Evolutionary conservation across 2,888 invertebrate genomes (phyloP).

Genomic region (Hypomecis punctinalis): DNA sequence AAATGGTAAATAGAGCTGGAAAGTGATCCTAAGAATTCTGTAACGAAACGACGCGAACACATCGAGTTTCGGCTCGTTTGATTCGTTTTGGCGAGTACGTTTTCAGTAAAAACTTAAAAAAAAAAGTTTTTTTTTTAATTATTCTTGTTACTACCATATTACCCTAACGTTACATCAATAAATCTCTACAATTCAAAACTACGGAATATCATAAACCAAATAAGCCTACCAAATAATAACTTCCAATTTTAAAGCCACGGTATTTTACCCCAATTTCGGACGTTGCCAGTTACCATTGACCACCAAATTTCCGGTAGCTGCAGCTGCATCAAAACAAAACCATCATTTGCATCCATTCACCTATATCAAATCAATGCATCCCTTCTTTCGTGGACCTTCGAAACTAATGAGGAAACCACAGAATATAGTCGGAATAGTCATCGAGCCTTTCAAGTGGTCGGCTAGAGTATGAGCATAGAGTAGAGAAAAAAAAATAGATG

Average conservation of each 20-base stretch:
- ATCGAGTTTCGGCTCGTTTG: too few species aligned
- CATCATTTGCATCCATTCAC: constrained; percentile 40
- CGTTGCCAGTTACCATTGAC: constrained; percentile 23
- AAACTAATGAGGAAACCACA: constrained; percentile 16
- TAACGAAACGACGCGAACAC: too few species aligned
- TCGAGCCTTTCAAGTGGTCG: background rate
- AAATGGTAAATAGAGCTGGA: too few species aligned
- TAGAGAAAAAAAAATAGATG: too few species aligned
- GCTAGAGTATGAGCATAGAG: background rate
- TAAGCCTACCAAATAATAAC: background rate
- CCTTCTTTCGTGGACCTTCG: constrained; percentile 42
- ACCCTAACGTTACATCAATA: background rate
- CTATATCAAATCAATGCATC: constrained; percentile 40
- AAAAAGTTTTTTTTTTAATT: too few species aligned
- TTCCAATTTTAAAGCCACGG: background rate
- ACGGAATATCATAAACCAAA: background rate
- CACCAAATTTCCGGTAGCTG: constrained; percentile 55
- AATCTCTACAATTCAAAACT: background rate
- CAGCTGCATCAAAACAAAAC: constrained; percentile 72
- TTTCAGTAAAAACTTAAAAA: too few species aligned
- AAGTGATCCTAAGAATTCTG: too few species aligned
- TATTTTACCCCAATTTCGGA: constrained; percentile 31
- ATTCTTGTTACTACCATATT: too few species aligned
- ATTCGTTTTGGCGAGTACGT: too few species aligned
- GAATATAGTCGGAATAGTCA: background rate